These are phyloP conservation scores for Lomographa bimaculata DNA, from an alignment of 2,888 invertebrate species.

Conservation along the genomic window DNA sequence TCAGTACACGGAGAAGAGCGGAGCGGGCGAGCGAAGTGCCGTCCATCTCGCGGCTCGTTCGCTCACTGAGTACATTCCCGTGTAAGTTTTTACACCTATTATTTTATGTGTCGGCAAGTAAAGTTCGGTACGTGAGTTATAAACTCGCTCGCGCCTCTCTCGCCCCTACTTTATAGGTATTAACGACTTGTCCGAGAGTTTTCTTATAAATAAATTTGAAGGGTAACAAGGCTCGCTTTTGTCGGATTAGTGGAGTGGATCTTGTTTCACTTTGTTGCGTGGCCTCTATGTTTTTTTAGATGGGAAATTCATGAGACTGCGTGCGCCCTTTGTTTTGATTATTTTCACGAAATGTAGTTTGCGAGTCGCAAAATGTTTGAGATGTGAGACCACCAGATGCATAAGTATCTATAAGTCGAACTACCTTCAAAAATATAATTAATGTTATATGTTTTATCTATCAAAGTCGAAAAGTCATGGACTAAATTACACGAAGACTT, in stretches of 20 bases:
- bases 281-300: slow-evolving; percentile 73
- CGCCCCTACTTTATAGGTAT: slow-evolving; percentile 84
- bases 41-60: slow-evolving; percentile 77
- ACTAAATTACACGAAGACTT: too few relatives aligned
- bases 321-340: slow-evolving; percentile 49
- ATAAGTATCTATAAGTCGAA: too few relatives aligned
- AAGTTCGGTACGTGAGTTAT: slow-evolving; percentile 84
- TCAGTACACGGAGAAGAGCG: slow-evolving; percentile 24
- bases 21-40: slow-evolving; percentile 47
- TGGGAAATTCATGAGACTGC: slow-evolving; percentile 66
- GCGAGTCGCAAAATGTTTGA: too few relatives aligned
- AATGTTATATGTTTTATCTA: too few relatives aligned
- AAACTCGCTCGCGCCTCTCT: slow-evolving; percentile 83
- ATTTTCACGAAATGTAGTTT: slow-evolving; percentile 36
- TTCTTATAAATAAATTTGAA: slow-evolving; percentile 85
- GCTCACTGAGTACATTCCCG: slow-evolving; percentile 83
- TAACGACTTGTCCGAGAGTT: slow-evolving; percentile 84
- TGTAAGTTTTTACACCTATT: slow-evolving; percentile 84
- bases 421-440: too few relatives aligned
- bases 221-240: slow-evolving; percentile 84
- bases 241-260: slow-evolving; percentile 83
- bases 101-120: slow-evolving; percentile 84
- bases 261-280: slow-evolving; percentile 83
- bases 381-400: too few relatives aligned
- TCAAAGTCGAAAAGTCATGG: too few relatives aligned